A percentile compares a stretch with the other conserved stretches of the same genome.
These are phyloP conservation scores for Machaerirhynchus nigripectus DNA, from an alignment of 2,113 vertebrate species.

Conservation along the genomic window DNA sequence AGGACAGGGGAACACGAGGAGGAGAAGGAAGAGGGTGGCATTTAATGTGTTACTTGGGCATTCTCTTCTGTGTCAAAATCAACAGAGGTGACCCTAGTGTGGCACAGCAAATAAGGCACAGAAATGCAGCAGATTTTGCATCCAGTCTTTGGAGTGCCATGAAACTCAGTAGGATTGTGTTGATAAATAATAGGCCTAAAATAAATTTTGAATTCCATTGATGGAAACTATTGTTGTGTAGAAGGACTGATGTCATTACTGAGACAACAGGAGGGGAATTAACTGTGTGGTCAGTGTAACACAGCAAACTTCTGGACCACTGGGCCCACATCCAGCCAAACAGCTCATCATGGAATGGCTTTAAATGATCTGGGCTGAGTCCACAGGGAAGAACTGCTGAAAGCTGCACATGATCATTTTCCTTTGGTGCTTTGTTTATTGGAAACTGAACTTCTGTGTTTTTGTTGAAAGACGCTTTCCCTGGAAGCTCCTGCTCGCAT, in stretches of 20 bases:
- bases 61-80: neutral
- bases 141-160: neutral
- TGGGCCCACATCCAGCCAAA: neutral
- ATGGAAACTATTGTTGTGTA: neutral
- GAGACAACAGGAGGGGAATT: neutral
- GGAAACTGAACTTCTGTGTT: neutral
- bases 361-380: neutral
- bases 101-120: neutral
- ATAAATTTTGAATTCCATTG: neutral
- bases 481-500: slow-evolving; percentile 89
- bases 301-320: neutral
- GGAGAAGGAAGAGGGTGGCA: neutral
- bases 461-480: slow-evolving; percentile 81
- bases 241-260: neutral
- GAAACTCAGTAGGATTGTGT: neutral
- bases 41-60: neutral
- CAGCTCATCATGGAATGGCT: neutral
- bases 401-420: neutral
- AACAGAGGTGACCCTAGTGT: neutral
- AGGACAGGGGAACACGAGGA: neutral
- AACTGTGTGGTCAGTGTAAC: neutral
- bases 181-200: neutral
- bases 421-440: neutral
- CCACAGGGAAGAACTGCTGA: neutral
- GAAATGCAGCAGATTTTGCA: neutral